Evolutionary conservation across 92 coral and sea anemone genomes (phyloP).

Genomic region (Phenganax subtilis): DNA sequence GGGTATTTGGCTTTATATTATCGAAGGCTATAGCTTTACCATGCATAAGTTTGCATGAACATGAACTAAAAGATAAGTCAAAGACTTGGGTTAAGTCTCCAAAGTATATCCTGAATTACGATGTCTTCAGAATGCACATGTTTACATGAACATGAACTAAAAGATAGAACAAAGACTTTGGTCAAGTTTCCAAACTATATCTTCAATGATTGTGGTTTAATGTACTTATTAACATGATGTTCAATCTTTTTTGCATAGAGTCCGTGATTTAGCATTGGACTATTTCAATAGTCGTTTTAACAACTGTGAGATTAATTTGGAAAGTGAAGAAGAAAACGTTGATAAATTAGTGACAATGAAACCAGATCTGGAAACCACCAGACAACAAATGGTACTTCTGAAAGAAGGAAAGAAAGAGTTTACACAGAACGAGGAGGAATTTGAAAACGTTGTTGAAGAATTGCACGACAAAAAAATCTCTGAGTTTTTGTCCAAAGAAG

Average conservation of each 20-base stretch:
- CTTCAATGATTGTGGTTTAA: background rate
- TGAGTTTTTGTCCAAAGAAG: constrained; percentile 29
- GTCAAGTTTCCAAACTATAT: background rate
- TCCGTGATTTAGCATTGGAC: constrained; percentile 30
- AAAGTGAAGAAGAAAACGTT: constrained; percentile 46
- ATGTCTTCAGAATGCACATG: no score
- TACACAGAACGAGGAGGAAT: constrained; percentile 3
- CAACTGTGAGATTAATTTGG: constrained; percentile 47
- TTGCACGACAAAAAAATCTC: constrained; percentile 23
- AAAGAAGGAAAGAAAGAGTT: constrained; percentile 35
- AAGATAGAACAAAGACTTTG: background rate
- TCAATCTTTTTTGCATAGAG: constrained; percentile 1
- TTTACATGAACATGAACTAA: background rate
- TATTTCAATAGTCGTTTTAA: constrained; percentile 59
- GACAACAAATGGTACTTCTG: constrained; percentile 33
- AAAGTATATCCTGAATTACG: background rate
- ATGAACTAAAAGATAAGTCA: background rate
- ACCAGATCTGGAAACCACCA: constrained; percentile 27
- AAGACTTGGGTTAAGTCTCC: background rate
- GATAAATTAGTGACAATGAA: constrained; percentile 24
- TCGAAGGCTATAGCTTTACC: no score
- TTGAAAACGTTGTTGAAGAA: constrained; percentile 9
- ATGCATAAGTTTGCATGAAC: background rate
- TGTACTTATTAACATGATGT: background rate
- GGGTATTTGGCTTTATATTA: no score